phyloP scores from a whole-genome alignment of 2,113 vertebrate genomes.

The Microcebus lehilahytsara region DNA sequence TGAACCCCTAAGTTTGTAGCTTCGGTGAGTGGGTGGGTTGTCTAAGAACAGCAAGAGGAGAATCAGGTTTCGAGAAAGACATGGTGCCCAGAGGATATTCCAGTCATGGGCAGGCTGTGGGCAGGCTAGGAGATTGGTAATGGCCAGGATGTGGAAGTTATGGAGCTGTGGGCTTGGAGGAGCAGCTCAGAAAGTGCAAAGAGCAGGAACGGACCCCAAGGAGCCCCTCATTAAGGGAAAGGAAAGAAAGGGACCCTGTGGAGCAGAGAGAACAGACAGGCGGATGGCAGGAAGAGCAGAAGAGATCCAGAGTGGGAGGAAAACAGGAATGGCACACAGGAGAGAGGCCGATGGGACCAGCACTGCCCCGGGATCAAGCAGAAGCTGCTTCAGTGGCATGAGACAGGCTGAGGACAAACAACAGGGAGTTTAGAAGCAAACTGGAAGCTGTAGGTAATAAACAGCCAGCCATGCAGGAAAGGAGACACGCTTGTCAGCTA shows the following conservation, averaged over 20 bases:
- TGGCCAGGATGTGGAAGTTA: not conserved
- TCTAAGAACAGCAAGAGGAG: not conserved
- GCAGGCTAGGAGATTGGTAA: not conserved
- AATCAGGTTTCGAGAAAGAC: not conserved
- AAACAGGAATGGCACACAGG: not conserved
- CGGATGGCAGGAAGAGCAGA: not conserved
- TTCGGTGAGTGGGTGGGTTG: not conserved
- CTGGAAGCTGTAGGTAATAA: not conserved
- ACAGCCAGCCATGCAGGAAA: not conserved
- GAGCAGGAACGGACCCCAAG: not conserved
- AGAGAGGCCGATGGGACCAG: not conserved
- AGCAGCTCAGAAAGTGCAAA: too few relatives aligned
- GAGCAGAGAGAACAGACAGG: not conserved
- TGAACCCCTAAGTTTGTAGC: not conserved
- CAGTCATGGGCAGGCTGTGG: not conserved
- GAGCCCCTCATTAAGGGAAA: not conserved
- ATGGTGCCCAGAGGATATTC: fast-evolving
- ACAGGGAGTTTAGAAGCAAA: not conserved
- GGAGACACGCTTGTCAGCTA: not conserved
- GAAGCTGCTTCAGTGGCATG: not conserved
- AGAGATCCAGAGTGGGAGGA: not conserved
- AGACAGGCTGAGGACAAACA: not conserved
- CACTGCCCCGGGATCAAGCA: not conserved
- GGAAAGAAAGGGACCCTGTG: not conserved
- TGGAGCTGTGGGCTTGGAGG: not conserved